A percentile compares a stretch with the other conserved stretches of the same genome.
Conservation (phyloP, 2,113 vertebrate genomes). For the Mastomys natalensis region DNA sequence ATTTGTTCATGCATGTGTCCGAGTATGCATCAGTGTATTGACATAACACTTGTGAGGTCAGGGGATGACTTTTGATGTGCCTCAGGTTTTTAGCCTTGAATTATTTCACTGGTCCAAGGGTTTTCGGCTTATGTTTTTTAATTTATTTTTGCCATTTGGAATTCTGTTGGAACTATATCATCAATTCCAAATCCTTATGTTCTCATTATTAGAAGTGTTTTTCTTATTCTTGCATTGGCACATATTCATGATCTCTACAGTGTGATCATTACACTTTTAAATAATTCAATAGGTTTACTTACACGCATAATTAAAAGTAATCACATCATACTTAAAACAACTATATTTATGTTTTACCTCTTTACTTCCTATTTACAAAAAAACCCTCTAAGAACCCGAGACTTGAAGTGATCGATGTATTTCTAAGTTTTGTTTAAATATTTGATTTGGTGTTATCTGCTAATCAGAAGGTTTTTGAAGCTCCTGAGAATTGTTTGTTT, state of each 20-base stretch:
- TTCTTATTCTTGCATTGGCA: neutral
- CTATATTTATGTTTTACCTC: neutral
- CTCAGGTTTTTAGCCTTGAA: neutral
- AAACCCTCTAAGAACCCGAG: neutral
- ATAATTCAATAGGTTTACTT: neutral
- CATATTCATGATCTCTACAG: neutral
- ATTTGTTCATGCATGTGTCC: neutral
- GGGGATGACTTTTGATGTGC: neutral
- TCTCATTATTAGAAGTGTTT: neutral
- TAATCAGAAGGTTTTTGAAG: neutral
- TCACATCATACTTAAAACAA: neutral
- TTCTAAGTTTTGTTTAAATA: conserved; percentile 6
- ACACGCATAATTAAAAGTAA: neutral
- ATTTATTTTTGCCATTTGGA: neutral
- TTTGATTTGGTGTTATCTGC: neutral
- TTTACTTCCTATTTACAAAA: neutral
- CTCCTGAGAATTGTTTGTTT: neutral
- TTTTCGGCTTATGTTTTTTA: neutral
- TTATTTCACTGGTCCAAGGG: neutral
- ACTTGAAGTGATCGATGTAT: neutral
- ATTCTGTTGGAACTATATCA: neutral
- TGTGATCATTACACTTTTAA: neutral
- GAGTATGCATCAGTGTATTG: neutral
- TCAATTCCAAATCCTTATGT: neutral
- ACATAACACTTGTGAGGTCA: neutral